phyloP scores from a whole-genome alignment of 2,113 vertebrate species.

The Odontophorus gujanensis region DNA sequence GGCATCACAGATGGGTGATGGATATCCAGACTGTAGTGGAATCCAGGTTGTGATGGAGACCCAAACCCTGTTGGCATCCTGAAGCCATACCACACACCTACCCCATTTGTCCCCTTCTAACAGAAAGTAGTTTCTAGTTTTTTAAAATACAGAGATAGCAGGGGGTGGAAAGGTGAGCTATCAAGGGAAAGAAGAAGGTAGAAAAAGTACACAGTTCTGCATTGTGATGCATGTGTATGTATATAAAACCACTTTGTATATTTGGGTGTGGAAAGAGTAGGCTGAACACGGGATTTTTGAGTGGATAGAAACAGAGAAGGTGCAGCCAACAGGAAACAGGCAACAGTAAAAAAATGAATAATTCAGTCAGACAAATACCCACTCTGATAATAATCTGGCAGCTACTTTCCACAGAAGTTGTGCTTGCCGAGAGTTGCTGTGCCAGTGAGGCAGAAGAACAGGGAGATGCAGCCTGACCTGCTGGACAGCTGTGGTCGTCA shows the following conservation, averaged over 20 bases:
- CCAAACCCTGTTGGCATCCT: not conserved
- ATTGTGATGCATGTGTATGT: not conserved
- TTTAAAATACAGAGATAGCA: not conserved
- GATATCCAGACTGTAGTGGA: too few relatives aligned
- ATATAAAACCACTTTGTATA: not conserved
- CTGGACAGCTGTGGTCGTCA: not conserved
- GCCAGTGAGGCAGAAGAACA: not conserved
- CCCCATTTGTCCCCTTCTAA: not conserved
- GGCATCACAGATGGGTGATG: too few relatives aligned
- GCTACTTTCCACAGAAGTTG: not conserved
- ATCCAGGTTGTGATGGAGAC: not conserved
- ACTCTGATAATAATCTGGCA: not conserved
- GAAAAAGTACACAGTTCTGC: not conserved
- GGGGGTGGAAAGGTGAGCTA: not conserved
- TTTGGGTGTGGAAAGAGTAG: not conserved
- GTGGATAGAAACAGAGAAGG: not conserved
- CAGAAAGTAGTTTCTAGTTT: not conserved
- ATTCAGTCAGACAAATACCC: not conserved
- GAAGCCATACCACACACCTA: not conserved
- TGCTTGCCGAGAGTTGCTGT: fast-evolving
- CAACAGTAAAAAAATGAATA: not conserved
- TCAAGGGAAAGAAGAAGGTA: not conserved
- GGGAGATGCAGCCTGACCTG: not conserved
- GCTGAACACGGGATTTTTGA: not conserved
- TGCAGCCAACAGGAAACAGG: not conserved